These are phyloP conservation scores for Mus pahari DNA, from an alignment of 2,113 vertebrate species.

Conservation along the genomic window DNA sequence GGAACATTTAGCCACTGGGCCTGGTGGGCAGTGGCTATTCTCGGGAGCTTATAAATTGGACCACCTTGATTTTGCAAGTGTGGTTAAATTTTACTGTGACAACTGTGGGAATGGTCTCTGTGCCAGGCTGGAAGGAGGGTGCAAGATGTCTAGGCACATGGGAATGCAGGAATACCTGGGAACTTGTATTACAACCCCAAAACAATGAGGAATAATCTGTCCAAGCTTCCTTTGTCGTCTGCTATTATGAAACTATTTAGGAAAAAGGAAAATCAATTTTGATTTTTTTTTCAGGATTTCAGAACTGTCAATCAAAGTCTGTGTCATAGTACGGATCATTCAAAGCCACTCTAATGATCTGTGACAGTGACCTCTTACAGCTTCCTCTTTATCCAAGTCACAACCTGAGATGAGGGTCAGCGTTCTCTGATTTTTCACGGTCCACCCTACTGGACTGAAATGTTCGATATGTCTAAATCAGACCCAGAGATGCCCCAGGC, in stretches of 20 bases:
- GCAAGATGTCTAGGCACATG: background rate
- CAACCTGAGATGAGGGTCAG: background rate
- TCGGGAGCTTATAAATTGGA: background rate
- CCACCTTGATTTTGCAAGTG: background rate
- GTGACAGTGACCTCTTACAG: background rate
- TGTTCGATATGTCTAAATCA: background rate
- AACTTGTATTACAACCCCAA: background rate
- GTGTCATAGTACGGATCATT: conserved; percentile 12
- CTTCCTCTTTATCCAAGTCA: background rate
- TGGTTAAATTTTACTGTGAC: background rate
- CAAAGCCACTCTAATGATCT: background rate
- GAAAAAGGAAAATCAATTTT: conserved; percentile 44
- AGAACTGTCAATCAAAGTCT: conserved; percentile 14
- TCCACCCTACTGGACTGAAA: background rate
- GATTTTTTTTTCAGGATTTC: background rate
- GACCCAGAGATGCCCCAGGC: background rate
- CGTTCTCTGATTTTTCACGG: background rate
- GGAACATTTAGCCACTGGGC: background rate
- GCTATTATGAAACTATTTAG: conserved; percentile 16
- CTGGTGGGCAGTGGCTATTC: background rate
- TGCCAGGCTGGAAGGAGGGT: background rate
- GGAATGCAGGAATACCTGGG: conserved; percentile 9
- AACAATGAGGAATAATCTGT: background rate
- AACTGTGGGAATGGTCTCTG: conserved; percentile 18
- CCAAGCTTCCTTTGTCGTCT: background rate